Conservation (phyloP, 2,113 vertebrate genomes). For the Alligator mississippiensis region DNA sequence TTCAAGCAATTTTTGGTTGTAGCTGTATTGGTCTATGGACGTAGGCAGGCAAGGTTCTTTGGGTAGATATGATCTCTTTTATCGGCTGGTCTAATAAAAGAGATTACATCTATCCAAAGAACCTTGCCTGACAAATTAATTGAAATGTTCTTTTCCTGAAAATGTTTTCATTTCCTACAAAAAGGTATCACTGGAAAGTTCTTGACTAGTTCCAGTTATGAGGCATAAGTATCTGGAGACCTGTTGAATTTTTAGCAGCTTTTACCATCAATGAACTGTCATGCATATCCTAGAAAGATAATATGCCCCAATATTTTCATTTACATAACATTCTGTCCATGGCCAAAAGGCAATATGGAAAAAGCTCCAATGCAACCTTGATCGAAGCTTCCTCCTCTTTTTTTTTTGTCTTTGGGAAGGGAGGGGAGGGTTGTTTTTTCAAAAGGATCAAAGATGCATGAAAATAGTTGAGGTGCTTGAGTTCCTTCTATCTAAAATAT, state of each 20-base stretch:
- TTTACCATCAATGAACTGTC: background rate
- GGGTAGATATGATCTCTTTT: too few species aligned
- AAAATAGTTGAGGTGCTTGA: background rate
- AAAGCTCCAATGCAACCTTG: background rate
- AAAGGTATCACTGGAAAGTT: too few species aligned
- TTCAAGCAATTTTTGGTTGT: too few species aligned
- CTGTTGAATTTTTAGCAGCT: background rate
- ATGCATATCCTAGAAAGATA: background rate
- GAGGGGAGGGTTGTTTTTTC: background rate
- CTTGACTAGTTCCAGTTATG: too few species aligned
- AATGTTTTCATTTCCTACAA: too few species aligned
- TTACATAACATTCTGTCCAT: background rate
- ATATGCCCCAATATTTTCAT: background rate
- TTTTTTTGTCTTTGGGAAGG: too few species aligned
- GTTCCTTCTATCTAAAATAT: background rate
- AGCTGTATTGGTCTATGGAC: too few species aligned
- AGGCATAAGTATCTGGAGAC: background rate
- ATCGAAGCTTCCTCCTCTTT: rapidly evolving
- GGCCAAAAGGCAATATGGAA: background rate
- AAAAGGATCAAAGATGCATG: background rate
- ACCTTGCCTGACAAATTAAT: too few species aligned
- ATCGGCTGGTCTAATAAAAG: too few species aligned
- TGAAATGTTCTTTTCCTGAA: too few species aligned
- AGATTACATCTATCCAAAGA: too few species aligned
- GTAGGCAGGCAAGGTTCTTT: too few species aligned